Percentiles rank a stretch among this genome's conserved stretches.
Evolutionary conservation across 2,113 vertebrate species (phyloP).

Genomic region (Girardinichthys multiradiatus): DNA sequence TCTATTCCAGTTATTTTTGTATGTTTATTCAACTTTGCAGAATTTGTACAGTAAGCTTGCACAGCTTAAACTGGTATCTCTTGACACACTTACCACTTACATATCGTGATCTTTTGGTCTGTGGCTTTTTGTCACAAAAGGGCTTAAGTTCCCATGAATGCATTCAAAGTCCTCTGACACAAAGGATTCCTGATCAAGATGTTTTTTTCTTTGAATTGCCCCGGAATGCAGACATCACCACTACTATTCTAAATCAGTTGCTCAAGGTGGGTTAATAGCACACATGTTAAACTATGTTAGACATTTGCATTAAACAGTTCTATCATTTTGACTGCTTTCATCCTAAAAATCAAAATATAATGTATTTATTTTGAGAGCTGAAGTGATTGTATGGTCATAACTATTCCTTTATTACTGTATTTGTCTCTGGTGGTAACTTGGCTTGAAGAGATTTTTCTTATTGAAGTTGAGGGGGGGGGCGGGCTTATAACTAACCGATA

Average conservation of each 20-base stretch:
- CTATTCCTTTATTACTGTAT: slow-evolving; percentile 8
- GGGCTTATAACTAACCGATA: background rate
- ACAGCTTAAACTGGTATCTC: slow-evolving; percentile 33
- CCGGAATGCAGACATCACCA: slow-evolving; percentile 24
- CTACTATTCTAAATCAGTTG: slow-evolving; percentile 29
- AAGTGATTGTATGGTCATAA: slow-evolving; percentile 4
- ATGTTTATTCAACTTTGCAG: slow-evolving; percentile 42
- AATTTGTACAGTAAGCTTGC: slow-evolving; percentile 53
- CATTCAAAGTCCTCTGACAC: slow-evolving; percentile 51
- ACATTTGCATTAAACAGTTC: background rate
- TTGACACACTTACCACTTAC: slow-evolving; percentile 37
- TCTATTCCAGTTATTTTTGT: slow-evolving; percentile 38
- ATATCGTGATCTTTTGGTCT: slow-evolving; percentile 53
- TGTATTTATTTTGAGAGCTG: too few species aligned
- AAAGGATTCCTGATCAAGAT: slow-evolving; percentile 42
- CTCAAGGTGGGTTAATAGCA: slow-evolving; percentile 32
- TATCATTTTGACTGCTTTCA: slow-evolving; percentile 19
- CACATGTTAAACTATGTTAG: slow-evolving; percentile 13
- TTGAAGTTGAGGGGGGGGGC: background rate
- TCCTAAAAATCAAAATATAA: slow-evolving; percentile 22
- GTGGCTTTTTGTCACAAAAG: slow-evolving; percentile 65
- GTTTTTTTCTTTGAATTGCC: slow-evolving; percentile 46
- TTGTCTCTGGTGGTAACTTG: slow-evolving; percentile 19
- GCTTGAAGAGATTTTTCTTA: slow-evolving; percentile 21
- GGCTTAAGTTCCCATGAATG: slow-evolving; percentile 72